Conservation (phyloP, 2,888 invertebrate species). For the Lasioglossum lativentre region DNA sequence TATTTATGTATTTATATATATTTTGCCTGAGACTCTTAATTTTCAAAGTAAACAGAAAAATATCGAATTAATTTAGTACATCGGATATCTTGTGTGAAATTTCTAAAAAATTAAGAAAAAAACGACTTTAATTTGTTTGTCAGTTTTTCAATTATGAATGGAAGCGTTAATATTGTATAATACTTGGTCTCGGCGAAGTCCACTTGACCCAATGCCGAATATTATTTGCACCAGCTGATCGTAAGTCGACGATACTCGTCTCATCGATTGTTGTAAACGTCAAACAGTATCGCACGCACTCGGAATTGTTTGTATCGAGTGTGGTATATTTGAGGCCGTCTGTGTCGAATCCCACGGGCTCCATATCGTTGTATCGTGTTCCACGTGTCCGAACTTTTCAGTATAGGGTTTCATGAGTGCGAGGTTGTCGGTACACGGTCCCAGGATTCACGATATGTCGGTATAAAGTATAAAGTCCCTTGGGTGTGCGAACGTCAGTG, state of each 20-base stretch:
- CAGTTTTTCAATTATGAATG: no score
- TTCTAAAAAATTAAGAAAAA: no score
- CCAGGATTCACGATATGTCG: slow-evolving; percentile 6
- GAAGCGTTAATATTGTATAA: not conserved
- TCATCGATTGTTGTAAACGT: not conserved
- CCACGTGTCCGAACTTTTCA: slow-evolving; percentile 13
- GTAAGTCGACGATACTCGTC: not conserved
- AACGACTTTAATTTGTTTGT: no score
- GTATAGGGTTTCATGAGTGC: not conserved
- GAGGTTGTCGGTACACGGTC: not conserved
- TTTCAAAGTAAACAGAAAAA: no score
- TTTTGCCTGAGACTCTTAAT: no score
- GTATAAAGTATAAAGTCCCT: not conserved
- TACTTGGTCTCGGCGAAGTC: not conserved
- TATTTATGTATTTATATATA: no score
- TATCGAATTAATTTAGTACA: no score
- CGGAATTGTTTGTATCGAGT: slow-evolving; percentile 4
- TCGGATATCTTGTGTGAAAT: no score
- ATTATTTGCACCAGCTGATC: not conserved
- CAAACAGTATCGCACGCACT: not conserved
- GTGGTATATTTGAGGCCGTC: not conserved
- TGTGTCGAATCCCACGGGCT: slow-evolving; percentile 6
- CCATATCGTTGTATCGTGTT: not conserved
- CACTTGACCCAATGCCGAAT: not conserved
- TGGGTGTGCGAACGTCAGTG: not conserved